A percentile compares a stretch with the other conserved stretches of the same genome.
These are phyloP conservation scores for Triops longicaudatus DNA, from an alignment of 1,140 invertebrate species.

Conservation along the genomic window DNA sequence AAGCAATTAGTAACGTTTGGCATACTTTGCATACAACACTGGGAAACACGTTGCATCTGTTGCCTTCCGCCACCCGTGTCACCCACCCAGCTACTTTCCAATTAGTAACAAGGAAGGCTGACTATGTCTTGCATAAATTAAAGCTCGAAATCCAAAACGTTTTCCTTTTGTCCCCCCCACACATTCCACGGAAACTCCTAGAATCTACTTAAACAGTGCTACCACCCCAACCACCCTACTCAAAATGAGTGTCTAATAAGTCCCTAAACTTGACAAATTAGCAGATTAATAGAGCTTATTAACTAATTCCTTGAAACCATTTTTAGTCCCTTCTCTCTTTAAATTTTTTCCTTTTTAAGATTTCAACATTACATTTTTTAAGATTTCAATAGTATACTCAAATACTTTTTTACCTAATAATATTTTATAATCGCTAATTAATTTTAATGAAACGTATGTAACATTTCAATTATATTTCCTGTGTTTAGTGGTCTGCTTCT, in stretches of 20 bases:
- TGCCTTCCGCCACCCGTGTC: background rate
- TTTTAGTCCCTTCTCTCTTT: no score
- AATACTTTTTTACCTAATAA: no score
- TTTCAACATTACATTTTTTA: no score
- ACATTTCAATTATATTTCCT: no score
- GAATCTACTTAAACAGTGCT: background rate
- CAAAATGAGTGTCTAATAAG: background rate
- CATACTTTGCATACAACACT: constrained; percentile 12
- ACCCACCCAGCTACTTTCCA: background rate
- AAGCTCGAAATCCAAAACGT: background rate
- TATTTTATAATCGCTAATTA: no score
- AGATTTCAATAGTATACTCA: no score
- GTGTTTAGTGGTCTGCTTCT: no score
- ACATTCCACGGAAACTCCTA: background rate
- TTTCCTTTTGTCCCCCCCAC: background rate
- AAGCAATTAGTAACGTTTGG: constrained; percentile 12
- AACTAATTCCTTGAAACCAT: no score
- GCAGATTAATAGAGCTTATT: no score
- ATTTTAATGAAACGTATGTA: no score
- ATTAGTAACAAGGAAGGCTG: background rate
- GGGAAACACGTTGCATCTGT: background rate
- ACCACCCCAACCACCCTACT: background rate
- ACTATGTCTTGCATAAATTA: constrained; percentile 5
- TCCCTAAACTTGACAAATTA: no score
- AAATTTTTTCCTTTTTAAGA: no score